Evolutionary conservation across 2,113 vertebrate genomes (phyloP), one percentile per base, ranked within the genome.

Genomic region (Brienomyrus longianalis): DNA sequence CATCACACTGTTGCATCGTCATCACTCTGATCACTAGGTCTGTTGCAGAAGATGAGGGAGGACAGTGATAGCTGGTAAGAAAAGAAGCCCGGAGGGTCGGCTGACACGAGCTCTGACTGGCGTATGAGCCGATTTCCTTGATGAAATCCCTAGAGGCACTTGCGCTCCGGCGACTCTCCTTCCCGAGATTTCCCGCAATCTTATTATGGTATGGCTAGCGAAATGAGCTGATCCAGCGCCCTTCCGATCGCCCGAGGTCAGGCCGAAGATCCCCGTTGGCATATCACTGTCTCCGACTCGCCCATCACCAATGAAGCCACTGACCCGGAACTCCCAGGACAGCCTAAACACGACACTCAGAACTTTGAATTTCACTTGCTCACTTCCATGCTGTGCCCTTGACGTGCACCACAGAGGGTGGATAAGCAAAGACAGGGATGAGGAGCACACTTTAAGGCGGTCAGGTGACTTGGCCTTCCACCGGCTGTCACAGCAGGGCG

Each of bases 231-330:
- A 87, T 86, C 88, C 88, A 35, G 54, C 90, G 91, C 88, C 91
- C 90, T 92, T 91, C 87, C 91, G 15, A 91, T 92, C 88, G 51
- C 91, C 92, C 87, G 89, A 92, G 91, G 92, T 91, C 91, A 87
- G 52, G n/a, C 35, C 39, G 7, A 70, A 87, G 35, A 88, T 89
- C 86, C 89, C 48, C 74, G 88, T 87, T 70, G 87, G 59, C 85
- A 86, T 90, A 10, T 59, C 87, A 70, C 62, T 27, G n/a, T 70
- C 62, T 70, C 62, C n/a, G 13, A 70, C 62, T 31, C 56, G 17
- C 23, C 56, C 17, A 56, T 27, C 48, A 39, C 9, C 7, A 51
- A 59, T 56, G n/a, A 92, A 87, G 7, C 59, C 88, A 85, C 74
- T 90, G 90, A 88, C 91, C 88, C 89, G 8, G 66, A 84, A 35